Evolutionary conservation across 2,888 invertebrate genomes (phyloP), one percentile per base, ranked within the genome.

Genomic region (Julus scandinavius): DNA sequence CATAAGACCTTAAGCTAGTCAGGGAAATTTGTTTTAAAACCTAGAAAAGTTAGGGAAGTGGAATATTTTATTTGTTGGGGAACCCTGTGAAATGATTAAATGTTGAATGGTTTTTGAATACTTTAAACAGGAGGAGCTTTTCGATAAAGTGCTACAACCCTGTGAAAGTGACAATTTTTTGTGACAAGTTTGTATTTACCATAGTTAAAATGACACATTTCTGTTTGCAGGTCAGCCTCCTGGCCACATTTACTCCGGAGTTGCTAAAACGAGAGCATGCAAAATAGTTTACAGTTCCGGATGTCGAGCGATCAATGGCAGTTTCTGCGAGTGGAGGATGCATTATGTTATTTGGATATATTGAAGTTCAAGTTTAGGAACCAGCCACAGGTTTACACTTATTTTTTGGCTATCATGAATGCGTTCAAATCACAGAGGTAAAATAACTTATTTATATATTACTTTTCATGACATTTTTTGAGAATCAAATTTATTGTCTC

Each of bases 331-430:
- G 98, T 99, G 9, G 99, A 99, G 93, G 99, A 99, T 93, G 99
- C 99, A 0, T 94, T 99, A 3, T 96, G 97, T 63, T 98, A 98
- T 92, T 93, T 98, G 91, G 98, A 98, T 93, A 96, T 97, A 93
- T 97, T 97, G 87, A 96, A 97, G 92, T 95, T 95, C 92, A 98
- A 98, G 93, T 99, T 99, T 93, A 96, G 97, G 90, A 96, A 97
- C 91, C 98, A 98, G 92, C 99, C 99, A 0, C 94, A 95, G 93
- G 97, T 98, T 45, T 99, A 99, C 93, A 99, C 99, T 93, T 98
- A 99, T 93, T 99, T 99, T 92, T 93, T 99, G 91, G 99, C 99
- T 92, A 99, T 99, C 91, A 99, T 99, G 99, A 99, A 99, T 93
- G 99, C 99, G 93, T 99, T 99, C 92, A 99, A 99, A 93, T 98